Conservation (phyloP, 2,113 vertebrate genomes). For the Alaudala cheleensis region DNA sequence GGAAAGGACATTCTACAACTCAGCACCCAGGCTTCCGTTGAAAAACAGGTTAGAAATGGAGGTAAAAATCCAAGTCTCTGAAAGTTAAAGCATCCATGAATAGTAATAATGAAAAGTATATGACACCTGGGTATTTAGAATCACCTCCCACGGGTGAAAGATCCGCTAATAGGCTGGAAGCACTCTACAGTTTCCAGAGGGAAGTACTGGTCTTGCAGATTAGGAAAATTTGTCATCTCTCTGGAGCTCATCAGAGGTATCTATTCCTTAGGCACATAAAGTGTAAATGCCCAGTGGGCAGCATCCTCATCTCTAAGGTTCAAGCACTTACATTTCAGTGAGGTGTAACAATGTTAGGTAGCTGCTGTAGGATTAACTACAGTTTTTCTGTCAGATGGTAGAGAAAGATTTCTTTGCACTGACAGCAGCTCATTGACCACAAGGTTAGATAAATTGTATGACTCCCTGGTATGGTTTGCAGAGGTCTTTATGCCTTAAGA, state of each 20-base stretch:
- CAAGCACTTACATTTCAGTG: background rate
- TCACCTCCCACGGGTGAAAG: background rate
- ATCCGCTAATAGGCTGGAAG: background rate
- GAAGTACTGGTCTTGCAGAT: background rate
- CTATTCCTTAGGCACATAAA: background rate
- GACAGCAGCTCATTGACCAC: background rate
- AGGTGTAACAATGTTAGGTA: background rate
- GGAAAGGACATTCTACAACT: background rate
- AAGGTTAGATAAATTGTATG: background rate
- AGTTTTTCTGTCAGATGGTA: background rate
- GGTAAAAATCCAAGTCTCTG: background rate
- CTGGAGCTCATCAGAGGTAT: background rate
- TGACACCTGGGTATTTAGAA: background rate
- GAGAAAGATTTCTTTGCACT: background rate
- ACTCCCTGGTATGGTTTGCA: rapidly evolving
- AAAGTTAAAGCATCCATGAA: background rate
- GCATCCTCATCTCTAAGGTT: background rate
- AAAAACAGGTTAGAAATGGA: background rate
- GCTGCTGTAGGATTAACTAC: background rate
- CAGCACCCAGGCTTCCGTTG: background rate
- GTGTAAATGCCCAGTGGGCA: rapidly evolving
- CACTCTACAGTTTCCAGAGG: background rate
- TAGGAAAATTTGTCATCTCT: background rate
- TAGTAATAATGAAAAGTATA: background rate
- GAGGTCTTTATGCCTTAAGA: background rate